Evolutionary conservation across 1,140 invertebrate species (phyloP).

Genomic region (Venustaconcha ellipsiformis): DNA sequence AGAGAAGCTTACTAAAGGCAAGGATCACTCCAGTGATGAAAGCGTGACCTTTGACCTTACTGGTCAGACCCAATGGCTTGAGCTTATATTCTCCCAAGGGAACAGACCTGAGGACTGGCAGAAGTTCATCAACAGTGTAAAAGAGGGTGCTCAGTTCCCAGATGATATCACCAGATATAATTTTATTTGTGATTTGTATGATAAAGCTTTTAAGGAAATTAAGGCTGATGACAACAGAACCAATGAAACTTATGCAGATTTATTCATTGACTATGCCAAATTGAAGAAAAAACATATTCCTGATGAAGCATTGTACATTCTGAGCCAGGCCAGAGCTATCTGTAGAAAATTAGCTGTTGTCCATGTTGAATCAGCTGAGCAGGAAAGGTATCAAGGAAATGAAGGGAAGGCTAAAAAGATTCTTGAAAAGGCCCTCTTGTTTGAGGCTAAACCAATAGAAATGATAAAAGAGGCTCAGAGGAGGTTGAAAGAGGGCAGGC

Average conservation of each 20-base stretch:
- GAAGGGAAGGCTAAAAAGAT: constrained; percentile 42
- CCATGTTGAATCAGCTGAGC: constrained; percentile 50
- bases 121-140: constrained; percentile 46
- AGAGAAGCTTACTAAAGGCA: no score
- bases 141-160: constrained; percentile 23
- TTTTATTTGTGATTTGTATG: constrained; percentile 43
- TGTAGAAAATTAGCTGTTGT: constrained; percentile 43
- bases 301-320: constrained; percentile 44
- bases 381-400: constrained; percentile 37
- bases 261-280: constrained; percentile 52
- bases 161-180: constrained; percentile 36
- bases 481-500: constrained; percentile 37
- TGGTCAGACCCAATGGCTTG: no score
- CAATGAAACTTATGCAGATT: constrained; percentile 45
- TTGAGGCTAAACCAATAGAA: constrained; percentile 36
- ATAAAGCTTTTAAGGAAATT: constrained; percentile 49
- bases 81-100: constrained; percentile 15
- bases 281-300: constrained; percentile 43
- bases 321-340: constrained; percentile 42
- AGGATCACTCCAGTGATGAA: no score
- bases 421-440: constrained; percentile 43
- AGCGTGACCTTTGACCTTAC: no score
- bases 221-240: constrained; percentile 31
- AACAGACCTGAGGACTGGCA: constrained; percentile 57
- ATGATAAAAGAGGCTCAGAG: constrained; percentile 32